Conservation (phyloP, 2,113 vertebrate species). For the Zootoca vivipara region DNA sequence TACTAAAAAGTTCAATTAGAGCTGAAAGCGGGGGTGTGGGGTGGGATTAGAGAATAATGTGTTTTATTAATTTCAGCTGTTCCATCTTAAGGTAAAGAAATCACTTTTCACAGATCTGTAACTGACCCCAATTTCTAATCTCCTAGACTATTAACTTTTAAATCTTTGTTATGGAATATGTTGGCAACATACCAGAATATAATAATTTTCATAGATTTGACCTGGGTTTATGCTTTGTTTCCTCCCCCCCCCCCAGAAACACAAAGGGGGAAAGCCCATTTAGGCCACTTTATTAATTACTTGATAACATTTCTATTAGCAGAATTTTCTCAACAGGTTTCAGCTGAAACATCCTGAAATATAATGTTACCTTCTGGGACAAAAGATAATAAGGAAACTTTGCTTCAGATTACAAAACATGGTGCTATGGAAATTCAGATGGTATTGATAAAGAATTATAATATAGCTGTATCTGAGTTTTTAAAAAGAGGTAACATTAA, state of each 20-base stretch:
- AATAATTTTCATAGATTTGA: slow-evolving; percentile 69
- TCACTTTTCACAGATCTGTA: slow-evolving; percentile 70
- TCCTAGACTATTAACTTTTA: slow-evolving; percentile 72
- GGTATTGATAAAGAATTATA: slow-evolving; percentile 53
- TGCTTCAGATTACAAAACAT: slow-evolving; percentile 73
- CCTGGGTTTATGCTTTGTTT: slow-evolving; percentile 60
- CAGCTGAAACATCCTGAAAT: slow-evolving; percentile 64
- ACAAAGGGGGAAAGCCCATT: slow-evolving; percentile 41
- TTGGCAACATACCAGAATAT: slow-evolving; percentile 67
- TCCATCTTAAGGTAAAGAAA: slow-evolving; percentile 74
- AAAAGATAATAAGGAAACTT: slow-evolving; percentile 50
- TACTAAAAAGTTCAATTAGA: slow-evolving; percentile 61
- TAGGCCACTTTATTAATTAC: slow-evolving; percentile 72
- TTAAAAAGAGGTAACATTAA: slow-evolving; percentile 51
- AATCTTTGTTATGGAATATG: slow-evolving; percentile 66
- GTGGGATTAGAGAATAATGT: slow-evolving; percentile 50
- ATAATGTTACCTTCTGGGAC: slow-evolving; percentile 62
- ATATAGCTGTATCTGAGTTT: slow-evolving; percentile 59
- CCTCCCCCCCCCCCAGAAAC: no score
- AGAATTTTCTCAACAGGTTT: slow-evolving; percentile 69
- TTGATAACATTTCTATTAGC: slow-evolving; percentile 74
- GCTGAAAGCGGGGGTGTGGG: slow-evolving; percentile 39
- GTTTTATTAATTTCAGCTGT: slow-evolving; percentile 75
- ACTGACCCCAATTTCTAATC: slow-evolving; percentile 75
- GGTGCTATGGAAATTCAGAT: slow-evolving; percentile 71